Percentiles rank a stretch among this genome's conserved stretches.
Conservation (phyloP, 2,797 vertebrate genomes). For the Mus caroli region DNA sequence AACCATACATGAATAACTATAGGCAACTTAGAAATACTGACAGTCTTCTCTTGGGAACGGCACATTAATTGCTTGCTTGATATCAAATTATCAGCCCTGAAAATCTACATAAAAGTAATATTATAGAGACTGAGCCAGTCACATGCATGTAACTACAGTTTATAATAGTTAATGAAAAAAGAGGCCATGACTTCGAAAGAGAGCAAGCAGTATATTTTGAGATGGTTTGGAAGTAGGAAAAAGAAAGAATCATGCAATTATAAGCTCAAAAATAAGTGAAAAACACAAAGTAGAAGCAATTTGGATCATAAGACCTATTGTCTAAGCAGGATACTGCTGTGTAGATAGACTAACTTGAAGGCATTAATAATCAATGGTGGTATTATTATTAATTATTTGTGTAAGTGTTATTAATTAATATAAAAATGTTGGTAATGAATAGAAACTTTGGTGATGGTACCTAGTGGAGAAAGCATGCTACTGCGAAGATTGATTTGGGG, state of each 20-base stretch:
- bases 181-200: neutral
- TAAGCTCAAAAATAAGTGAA: neutral
- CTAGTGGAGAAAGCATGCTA: neutral
- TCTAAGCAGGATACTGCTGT: neutral
- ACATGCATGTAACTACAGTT: neutral
- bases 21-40: neutral
- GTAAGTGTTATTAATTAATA: neutral
- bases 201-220: neutral
- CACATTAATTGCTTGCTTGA: neutral
- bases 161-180: neutral
- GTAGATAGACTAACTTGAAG: neutral
- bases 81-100: neutral
- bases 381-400: neutral
- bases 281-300: neutral
- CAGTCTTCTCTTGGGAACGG: too few species aligned
- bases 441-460: neutral
- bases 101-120: neutral
- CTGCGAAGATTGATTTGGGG: neutral
- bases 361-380: neutral
- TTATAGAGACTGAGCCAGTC: neutral
- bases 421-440: neutral
- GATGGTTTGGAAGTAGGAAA: too few species aligned
- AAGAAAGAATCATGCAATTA: neutral
- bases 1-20: neutral
- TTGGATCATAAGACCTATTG: neutral